These are phyloP conservation scores for Pteromalus puparum DNA, from an alignment of 1,140 invertebrate genomes.

Conservation along the genomic window DNA sequence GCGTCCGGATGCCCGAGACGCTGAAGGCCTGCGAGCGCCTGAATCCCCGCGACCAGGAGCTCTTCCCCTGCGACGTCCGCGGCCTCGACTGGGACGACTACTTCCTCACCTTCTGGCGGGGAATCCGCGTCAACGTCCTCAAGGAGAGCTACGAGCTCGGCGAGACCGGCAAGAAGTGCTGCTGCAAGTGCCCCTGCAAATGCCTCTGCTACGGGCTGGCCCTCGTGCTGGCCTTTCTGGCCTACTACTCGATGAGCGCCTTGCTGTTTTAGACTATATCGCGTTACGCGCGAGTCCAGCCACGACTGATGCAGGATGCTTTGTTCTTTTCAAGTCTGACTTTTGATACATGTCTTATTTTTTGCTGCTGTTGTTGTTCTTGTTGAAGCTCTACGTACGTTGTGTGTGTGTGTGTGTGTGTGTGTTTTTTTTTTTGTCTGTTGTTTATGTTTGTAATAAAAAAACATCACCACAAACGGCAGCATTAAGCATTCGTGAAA, in stretches of 20 bases:
- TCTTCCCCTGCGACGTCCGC: constrained; percentile 79
- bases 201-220: neutral
- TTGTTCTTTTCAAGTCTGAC: no score
- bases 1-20: constrained; percentile 75
- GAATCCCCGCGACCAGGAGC: constrained; percentile 75
- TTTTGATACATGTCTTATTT: no score
- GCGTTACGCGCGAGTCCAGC: no score
- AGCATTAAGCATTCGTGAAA: no score
- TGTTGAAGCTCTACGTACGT: no score
- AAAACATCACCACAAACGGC: no score
- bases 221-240: neutral
- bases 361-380: no score
- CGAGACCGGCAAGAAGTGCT: neutral
- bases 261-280: neutral
- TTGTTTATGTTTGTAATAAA: no score
- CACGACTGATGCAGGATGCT: no score
- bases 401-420: no score
- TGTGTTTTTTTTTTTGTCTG: no score
- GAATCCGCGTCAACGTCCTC: constrained; percentile 74
- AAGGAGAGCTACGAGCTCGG: neutral
- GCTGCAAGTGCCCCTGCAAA: neutral
- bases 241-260: neutral
- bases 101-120: constrained; percentile 77
- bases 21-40: constrained; percentile 73
- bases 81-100: constrained; percentile 79